Conservation (phyloP, 2,113 vertebrate genomes). For the Myotis yumanensis region DNA sequence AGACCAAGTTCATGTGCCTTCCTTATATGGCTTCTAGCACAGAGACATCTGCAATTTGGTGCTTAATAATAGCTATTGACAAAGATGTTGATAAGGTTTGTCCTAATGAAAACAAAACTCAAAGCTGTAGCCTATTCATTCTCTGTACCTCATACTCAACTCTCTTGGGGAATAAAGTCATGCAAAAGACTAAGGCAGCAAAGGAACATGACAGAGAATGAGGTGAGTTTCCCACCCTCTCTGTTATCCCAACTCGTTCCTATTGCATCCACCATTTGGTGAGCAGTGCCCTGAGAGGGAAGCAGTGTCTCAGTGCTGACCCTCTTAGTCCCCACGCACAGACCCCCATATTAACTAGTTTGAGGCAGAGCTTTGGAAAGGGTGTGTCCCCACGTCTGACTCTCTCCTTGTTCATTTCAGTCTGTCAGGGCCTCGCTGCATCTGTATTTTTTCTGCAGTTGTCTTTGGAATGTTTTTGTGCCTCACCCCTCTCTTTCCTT, state of each 20-base stretch:
- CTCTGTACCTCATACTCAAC: neutral
- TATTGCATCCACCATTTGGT: neutral
- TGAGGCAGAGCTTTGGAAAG: constrained; percentile 35
- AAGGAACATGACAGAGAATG: neutral
- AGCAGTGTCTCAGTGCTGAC: neutral
- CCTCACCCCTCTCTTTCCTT: constrained; percentile 46
- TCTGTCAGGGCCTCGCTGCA: constrained; percentile 12
- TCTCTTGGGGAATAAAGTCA: neutral
- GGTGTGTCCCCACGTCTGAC: neutral
- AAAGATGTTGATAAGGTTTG: neutral
- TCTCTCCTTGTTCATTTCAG: neutral
- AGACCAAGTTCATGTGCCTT: neutral
- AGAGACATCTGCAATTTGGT: neutral
- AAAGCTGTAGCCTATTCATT: neutral
- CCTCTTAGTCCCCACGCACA: neutral
- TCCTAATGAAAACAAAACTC: neutral
- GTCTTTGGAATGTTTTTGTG: constrained; percentile 35
- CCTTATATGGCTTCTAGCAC: neutral
- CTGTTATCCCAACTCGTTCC: neutral
- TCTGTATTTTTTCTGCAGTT: constrained; percentile 41
- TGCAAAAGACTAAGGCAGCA: neutral
- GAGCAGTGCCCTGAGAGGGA: neutral
- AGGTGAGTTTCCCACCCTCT: neutral
- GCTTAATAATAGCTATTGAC: neutral
- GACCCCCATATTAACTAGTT: neutral